Evolutionary conservation across 2,888 invertebrate species (phyloP), one percentile per base, ranked within the genome.

Genomic region (Drosophila merina): DNA sequence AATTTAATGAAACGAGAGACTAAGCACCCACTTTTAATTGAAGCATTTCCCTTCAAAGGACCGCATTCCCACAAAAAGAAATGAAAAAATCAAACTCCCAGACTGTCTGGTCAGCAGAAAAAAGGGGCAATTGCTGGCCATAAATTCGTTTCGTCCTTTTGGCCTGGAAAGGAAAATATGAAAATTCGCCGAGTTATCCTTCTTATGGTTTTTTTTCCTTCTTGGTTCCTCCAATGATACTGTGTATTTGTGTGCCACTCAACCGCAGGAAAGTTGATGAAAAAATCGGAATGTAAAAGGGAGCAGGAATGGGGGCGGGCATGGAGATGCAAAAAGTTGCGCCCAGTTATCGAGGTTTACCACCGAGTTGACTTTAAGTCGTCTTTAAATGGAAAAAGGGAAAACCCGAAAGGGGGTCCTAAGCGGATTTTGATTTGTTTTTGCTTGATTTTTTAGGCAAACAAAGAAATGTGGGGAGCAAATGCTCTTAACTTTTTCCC

Each of bases 341-440:
- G 28, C 30, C 51, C 67, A 74, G 67, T 73, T 74, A 73, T 71
- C 74, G 67, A 54, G 48, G 48, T 52, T 64, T 73, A 51, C 66
- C 55, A 47, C 52, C 5, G 55, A 40, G 47, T 52, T 73, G 51
- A 42, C 62, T 78, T 75, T 70, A 75, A 71, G 54, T 28, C 44
- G 62, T 62, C 68, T 76, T 76, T 57, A 60, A 63, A 36, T 5
- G 36, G 12, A 6, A 62, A 31, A 60, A 60, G 8, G 6, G 14
- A 64, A 44, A 63, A 6, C 28, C 4, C n/a, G 36, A 33, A 20
- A 45, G 25, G 47, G 40, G 30, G 10, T 2, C n/a, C 28, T 82
- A 86, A 80, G 79, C 74, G 83, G 86, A 80, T 80, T 80, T 64
- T 82, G 55, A 59, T 74, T 79, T 82, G 73, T 79, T 76, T 80